These are phyloP conservation scores for Apomyelois bistriatella DNA, from an alignment of 2,888 invertebrate genomes.

Conservation along the genomic window DNA sequence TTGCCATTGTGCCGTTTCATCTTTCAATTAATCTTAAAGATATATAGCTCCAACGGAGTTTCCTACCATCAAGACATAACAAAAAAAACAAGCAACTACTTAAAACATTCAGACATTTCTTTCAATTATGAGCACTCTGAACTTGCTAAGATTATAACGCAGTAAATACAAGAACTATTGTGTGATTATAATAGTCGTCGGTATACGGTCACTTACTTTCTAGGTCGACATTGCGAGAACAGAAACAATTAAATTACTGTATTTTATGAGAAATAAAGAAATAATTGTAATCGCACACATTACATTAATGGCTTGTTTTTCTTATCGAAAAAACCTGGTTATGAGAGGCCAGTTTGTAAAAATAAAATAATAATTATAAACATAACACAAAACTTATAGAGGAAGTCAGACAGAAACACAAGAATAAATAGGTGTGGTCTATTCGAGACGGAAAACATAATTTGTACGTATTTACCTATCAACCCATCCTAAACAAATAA, in stretches of 20 bases:
- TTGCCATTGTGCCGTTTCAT: neutral
- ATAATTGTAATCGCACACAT: slow-evolving; percentile 27
- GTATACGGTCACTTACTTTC: slow-evolving; percentile 50
- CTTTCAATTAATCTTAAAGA: neutral
- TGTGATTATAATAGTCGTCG: slow-evolving; percentile 11
- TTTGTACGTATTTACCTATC: no score
- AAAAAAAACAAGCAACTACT: no score
- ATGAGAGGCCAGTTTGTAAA: neutral
- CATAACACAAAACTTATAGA: no score
- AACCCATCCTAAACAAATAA: no score
- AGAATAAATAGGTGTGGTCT: no score
- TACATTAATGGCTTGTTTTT: slow-evolving; percentile 13
- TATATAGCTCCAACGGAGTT: neutral
- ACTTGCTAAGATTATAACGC: neutral
- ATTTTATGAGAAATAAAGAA: slow-evolving; percentile 45
- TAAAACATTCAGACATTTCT: no score
- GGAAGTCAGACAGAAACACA: no score
- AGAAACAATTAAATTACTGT: slow-evolving; percentile 32
- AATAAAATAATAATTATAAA: no score
- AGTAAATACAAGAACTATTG: slow-evolving; percentile 1
- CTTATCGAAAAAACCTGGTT: slow-evolving; percentile 11
- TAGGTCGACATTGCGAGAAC: slow-evolving; percentile 42
- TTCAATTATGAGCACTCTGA: neutral
- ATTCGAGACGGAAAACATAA: no score
- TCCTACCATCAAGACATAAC: no score